A percentile compares a stretch with the other conserved stretches of the same genome.
phyloP scores from a whole-genome alignment of 2,888 invertebrate species.

The Leptura quadrifasciata region DNA sequence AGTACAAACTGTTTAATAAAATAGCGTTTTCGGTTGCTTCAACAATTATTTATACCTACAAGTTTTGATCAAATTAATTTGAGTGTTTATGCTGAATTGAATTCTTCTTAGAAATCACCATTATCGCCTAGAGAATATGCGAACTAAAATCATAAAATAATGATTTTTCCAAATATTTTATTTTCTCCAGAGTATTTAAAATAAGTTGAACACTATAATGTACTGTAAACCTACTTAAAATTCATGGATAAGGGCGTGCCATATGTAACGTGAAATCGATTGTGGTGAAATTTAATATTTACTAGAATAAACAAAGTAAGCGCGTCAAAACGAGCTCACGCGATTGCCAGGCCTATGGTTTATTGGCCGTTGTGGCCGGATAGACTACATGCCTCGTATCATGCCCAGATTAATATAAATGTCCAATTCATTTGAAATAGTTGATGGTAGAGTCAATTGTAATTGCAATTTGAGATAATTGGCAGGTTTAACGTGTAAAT shows the following conservation, averaged over 20 bases:
- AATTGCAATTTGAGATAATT: too few relatives aligned
- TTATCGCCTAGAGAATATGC: too few relatives aligned
- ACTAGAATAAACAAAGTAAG: conserved; percentile 33
- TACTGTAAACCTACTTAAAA: conserved; percentile 11
- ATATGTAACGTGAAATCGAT: conserved; percentile 24
- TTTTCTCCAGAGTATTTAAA: background rate
- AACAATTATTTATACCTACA: too few relatives aligned
- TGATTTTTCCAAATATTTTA: background rate
- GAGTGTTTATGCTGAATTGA: too few relatives aligned
- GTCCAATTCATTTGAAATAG: background rate
- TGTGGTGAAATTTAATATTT: conserved; percentile 34
- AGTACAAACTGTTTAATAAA: too few relatives aligned
- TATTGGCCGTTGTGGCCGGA: conserved; percentile 5
- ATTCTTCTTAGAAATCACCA: too few relatives aligned
- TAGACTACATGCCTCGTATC: conserved; percentile 8
- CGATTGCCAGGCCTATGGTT: conserved; percentile 26
- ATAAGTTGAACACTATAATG: background rate
- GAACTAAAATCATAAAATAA: background rate
- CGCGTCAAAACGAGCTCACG: conserved; percentile 24
- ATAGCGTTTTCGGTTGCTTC: too few relatives aligned
- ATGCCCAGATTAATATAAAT: conserved; percentile 8
- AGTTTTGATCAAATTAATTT: too few relatives aligned
- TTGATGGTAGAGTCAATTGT: background rate
- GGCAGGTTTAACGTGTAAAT: too few relatives aligned
- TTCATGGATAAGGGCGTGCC: conserved; percentile 15